Evolutionary conservation across 2,888 invertebrate species (phyloP).

Genomic region (Minunthozetes semirufus): DNA sequence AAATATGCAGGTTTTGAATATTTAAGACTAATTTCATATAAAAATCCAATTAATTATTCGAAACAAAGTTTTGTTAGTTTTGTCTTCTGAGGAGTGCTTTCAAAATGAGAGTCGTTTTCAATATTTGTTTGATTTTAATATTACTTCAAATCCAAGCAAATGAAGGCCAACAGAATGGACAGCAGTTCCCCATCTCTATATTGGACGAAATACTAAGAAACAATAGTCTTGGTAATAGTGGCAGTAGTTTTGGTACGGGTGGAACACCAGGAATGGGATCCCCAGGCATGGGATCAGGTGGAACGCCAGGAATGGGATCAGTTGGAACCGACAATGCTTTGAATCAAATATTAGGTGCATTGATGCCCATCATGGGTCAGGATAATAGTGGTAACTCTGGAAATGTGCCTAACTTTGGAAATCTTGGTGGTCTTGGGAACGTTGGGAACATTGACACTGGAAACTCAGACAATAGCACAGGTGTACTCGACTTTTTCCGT

Average conservation of each 20-base stretch:
- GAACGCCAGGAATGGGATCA: no score
- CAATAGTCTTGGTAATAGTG: neutral
- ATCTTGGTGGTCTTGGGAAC: neutral
- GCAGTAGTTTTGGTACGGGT: no score
- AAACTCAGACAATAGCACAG: neutral
- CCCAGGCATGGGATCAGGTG: no score
- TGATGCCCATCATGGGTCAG: neutral
- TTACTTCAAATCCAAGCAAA: neutral
- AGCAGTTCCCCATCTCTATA: neutral
- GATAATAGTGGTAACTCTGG: neutral
- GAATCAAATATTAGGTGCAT: neutral
- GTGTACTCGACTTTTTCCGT: slow-evolving; percentile 11
- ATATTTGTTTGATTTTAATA: neutral
- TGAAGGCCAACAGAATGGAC: neutral
- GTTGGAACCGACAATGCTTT: no score
- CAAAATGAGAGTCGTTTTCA: neutral
- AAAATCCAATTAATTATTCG: no score
- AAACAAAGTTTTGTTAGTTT: no score
- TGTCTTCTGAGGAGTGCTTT: neutral
- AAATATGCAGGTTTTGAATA: no score
- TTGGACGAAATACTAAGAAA: neutral
- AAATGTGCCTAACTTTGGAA: neutral
- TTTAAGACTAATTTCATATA: no score
- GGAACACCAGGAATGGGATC: no score
- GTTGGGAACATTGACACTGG: no score